Base-by-base conservation (phyloP, 2,113 vertebrate genomes). In the Hypanus sabinus region DNA sequence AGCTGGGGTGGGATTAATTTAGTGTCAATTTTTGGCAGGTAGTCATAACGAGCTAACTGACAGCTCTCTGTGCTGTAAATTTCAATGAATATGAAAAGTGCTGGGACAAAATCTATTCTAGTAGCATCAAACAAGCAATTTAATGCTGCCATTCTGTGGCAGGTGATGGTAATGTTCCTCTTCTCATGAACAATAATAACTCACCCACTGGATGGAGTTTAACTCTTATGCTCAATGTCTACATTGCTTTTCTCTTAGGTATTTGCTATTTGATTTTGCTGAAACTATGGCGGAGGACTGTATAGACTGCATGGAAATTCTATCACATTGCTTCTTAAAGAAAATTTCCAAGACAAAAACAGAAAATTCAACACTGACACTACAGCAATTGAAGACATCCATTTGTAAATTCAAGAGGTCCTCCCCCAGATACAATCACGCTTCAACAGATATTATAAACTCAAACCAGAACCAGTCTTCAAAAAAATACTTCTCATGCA, bases 171-270 rank as follows among this genome's bases (percentile, higher is more conserved):
- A 55, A 83, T 65, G 68, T 18, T 38, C 16, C 65, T 22, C 24
- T 9, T 22, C 10, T 46, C 10, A 71, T 33, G 65, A 38, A 38
- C 18, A 38, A 71, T 38, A 92, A 92, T 92, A 3, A 11, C 4
- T 62, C 87, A 91, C 36, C 87, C 68, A 68, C 62, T 92, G 90
- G 65, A 71, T 73, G 65, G 71, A 46, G 36, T 81, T n/a, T n/a
- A 79, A 80, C 38, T 38, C 33, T 30, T 76, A 38, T 3, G 77
- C 33, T n/a, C n/a, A 12, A 36, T 14, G 33, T 11, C 77, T 79
- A 79, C 33, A 36, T 33, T 10, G 38, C 80, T 55, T 83, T 83
- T 27, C 80, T 55, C 38, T 55, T 36, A 16, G 22, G 38, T 24
- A 46, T 83, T 22, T 83, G 36, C 80, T 36, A 9, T 46, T 55